These are phyloP conservation scores for Scolopax rusticola DNA, from an alignment of 2,797 vertebrate genomes.

Conservation along the genomic window DNA sequence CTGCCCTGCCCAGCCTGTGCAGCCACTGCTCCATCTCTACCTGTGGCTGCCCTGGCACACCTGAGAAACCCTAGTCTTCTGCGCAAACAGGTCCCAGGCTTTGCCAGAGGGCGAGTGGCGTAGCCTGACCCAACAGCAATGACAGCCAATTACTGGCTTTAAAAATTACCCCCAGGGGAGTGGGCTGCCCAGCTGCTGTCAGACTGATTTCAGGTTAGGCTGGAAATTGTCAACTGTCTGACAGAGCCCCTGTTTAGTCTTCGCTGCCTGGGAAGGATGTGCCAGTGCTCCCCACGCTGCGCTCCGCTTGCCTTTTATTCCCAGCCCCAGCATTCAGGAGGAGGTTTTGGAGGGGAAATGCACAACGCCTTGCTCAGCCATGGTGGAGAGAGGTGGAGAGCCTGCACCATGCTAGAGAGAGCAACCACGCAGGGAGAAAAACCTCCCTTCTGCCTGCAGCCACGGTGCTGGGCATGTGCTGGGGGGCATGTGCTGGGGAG, in stretches of 20 bases:
- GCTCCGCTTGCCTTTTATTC: not conserved
- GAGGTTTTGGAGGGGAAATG: not conserved
- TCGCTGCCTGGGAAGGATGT: not conserved
- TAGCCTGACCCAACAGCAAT: conserved; percentile 7
- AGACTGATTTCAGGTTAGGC: conserved; percentile 35
- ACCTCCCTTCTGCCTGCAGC: not conserved
- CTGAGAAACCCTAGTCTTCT: not conserved
- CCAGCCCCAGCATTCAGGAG: not conserved
- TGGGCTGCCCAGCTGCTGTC: conserved; percentile 30
- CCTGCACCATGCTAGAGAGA: not conserved
- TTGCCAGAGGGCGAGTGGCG: not conserved
- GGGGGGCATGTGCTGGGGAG: not conserved
- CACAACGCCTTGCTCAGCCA: rapidly evolving
- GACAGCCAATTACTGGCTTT: conserved; percentile 31
- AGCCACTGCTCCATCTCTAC: not conserved
- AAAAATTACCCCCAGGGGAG: conserved; percentile 30
- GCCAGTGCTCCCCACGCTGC: rapidly evolving
- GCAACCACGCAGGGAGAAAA: not conserved
- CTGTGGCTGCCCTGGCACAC: not conserved
- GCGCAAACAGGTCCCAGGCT: not conserved
- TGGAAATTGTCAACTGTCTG: conserved; percentile 38
- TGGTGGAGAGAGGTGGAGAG: not conserved
- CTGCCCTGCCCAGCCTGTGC: not conserved
- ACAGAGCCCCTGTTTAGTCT: not conserved
- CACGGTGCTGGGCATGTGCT: not conserved